A percentile compares a stretch with the other conserved stretches of the same genome.
These are phyloP conservation scores for Mionectes macconnelli DNA, from an alignment of 2,113 vertebrate species.

Conservation along the genomic window DNA sequence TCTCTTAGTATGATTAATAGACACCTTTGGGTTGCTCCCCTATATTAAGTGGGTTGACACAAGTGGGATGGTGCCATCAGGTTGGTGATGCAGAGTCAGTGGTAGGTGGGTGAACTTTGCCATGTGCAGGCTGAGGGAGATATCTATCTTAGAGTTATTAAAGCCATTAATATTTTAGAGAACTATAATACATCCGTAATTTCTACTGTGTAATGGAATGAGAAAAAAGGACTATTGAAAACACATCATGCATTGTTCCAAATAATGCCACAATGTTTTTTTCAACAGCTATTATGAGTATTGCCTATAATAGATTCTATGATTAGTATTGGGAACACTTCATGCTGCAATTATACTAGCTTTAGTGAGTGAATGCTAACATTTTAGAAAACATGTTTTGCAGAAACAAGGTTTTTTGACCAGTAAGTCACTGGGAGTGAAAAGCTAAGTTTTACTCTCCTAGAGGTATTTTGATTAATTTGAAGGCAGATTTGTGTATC, in stretches of 20 bases:
- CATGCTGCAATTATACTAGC: neutral
- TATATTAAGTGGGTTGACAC: neutral
- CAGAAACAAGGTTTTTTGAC: neutral
- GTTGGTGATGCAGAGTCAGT: neutral
- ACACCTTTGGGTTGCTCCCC: neutral
- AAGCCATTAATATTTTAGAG: slow-evolving; percentile 35
- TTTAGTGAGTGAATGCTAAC: slow-evolving; percentile 5
- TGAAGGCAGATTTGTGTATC: neutral
- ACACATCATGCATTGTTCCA: slow-evolving; percentile 16
- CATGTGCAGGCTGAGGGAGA: neutral
- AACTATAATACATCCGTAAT: neutral
- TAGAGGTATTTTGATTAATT: neutral
- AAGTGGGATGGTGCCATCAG: neutral
- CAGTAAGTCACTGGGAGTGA: neutral
- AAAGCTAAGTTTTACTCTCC: neutral
- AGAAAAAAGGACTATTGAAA: slow-evolving; percentile 25
- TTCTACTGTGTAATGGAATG: slow-evolving; percentile 31
- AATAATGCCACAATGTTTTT: neutral
- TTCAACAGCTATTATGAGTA: neutral
- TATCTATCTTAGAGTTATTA: neutral
- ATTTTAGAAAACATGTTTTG: neutral
- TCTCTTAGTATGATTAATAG: neutral
- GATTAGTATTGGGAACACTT: slow-evolving; percentile 19
- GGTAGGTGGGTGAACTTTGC: neutral
- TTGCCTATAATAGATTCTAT: slow-evolving; percentile 5